A percentile compares a stretch with the other conserved stretches of the same genome.
Evolutionary conservation across 2,888 invertebrate species (phyloP).

Genomic region (Drosophila atripex): DNA sequence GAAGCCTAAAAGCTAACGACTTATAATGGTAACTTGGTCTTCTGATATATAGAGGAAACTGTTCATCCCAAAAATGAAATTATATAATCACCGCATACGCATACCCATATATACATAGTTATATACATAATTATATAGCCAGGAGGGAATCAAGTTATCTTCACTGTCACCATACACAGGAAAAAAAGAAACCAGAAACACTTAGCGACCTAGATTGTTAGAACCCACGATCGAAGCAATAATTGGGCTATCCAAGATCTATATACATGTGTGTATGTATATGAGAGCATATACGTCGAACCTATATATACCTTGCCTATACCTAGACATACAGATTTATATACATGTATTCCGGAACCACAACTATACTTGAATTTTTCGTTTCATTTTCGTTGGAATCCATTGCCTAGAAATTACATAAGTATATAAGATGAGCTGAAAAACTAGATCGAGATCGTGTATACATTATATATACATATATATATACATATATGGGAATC

Average conservation of each 20-base stretch:
- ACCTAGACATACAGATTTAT: slow-evolving; percentile 54
- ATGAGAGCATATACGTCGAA: slow-evolving; percentile 36
- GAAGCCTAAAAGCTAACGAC: slow-evolving; percentile 69
- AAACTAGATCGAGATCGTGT: slow-evolving; percentile 52
- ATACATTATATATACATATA: slow-evolving; percentile 57
- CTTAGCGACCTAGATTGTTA: slow-evolving; percentile 59
- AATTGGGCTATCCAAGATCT: slow-evolving; percentile 29
- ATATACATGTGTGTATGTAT: slow-evolving; percentile 24
- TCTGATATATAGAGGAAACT: slow-evolving; percentile 46
- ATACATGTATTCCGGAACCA: slow-evolving; percentile 69
- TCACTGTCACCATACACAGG: slow-evolving; percentile 16
- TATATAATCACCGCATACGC: slow-evolving; percentile 49
- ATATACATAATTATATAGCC: slow-evolving; percentile 44
- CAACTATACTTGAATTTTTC: slow-evolving; percentile 30
- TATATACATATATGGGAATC: slow-evolving; percentile 53
- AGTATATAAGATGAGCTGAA: slow-evolving; percentile 63
- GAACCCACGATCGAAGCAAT: slow-evolving; percentile 49
- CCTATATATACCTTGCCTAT: slow-evolving; percentile 52
- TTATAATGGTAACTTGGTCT: slow-evolving; percentile 75
- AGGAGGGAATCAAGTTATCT: slow-evolving; percentile 59
- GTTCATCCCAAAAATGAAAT: slow-evolving; percentile 42
- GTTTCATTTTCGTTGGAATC: slow-evolving; percentile 5
- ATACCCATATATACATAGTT: slow-evolving; percentile 28
- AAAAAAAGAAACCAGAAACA: slow-evolving; percentile 32
- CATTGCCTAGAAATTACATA: slow-evolving; percentile 4